Conservation (phyloP, 1,140 invertebrate genomes). For the Heliconius hermathena region DNA sequence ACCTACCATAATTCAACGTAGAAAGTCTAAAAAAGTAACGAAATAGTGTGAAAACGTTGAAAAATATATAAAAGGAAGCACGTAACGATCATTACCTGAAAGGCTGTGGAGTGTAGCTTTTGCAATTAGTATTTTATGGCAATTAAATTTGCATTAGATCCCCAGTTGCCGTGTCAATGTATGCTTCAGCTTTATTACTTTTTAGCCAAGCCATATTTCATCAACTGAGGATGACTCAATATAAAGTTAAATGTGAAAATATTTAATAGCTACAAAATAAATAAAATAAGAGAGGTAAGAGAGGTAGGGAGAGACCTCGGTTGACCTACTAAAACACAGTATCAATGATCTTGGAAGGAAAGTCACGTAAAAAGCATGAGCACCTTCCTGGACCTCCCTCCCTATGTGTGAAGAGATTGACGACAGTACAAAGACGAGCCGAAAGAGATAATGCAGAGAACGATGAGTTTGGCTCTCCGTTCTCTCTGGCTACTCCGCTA, state of each 20-base stretch:
- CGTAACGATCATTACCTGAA: conserved; percentile 14
- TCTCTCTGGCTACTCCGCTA: too few species aligned
- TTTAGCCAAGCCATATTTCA: background rate
- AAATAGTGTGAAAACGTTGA: background rate
- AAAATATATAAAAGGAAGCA: conserved; percentile 8
- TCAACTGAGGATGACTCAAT: conserved; percentile 14
- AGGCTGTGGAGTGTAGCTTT: conserved; percentile 7
- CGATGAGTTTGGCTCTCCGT: too few species aligned
- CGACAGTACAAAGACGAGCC: too few species aligned
- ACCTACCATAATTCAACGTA: background rate
- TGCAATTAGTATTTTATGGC: conserved; percentile 29
- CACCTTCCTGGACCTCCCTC: too few species aligned
- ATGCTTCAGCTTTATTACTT: conserved; percentile 14
- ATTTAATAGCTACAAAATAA: background rate
- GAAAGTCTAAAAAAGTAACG: background rate
- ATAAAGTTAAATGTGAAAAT: background rate
- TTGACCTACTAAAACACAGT: too few species aligned
- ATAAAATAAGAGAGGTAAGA: background rate
- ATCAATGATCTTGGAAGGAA: too few species aligned
- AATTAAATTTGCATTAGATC: conserved; percentile 29
- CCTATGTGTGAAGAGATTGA: too few species aligned
- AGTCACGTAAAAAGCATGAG: too few species aligned
- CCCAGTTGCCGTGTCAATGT: conserved; percentile 10
- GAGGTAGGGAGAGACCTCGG: too few species aligned
- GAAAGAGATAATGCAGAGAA: too few species aligned